These are phyloP conservation scores for Coryphaenoides rupestris DNA, from an alignment of 2,113 vertebrate genomes.

Conservation along the genomic window DNA sequence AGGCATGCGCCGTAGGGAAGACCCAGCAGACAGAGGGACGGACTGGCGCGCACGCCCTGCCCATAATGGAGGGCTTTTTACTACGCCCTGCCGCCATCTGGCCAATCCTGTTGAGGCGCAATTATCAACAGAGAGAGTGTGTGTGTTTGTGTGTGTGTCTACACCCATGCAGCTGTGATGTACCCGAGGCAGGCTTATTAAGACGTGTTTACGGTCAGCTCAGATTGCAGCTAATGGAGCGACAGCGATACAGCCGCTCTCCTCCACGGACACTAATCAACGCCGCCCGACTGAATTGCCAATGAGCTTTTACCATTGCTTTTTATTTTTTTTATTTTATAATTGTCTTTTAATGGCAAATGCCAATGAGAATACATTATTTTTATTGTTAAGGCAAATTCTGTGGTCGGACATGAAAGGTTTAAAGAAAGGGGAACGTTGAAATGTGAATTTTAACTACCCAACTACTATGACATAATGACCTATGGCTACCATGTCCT, in stretches of 20 bases:
- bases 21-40: constrained; percentile 74
- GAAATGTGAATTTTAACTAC: no score
- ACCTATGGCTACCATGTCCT: no score
- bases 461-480: no score
- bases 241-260: constrained; percentile 99
- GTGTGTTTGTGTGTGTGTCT: neutral
- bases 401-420: no score
- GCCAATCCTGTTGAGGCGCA: constrained; percentile 47
- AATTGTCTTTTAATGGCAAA: no score
- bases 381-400: no score
- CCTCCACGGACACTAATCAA: constrained; percentile 99
- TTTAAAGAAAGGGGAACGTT: no score
- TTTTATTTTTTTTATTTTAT: no score
- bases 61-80: constrained; percentile 98
- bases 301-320: no score
- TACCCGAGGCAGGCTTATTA: constrained; percentile 97
- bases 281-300: constrained; percentile 74
- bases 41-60: constrained; percentile 77
- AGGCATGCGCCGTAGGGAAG: constrained; percentile 83
- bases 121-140: constrained; percentile 38
- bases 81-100: constrained; percentile 73
- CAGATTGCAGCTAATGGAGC: constrained; percentile 97
- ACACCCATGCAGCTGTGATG: constrained; percentile 79
- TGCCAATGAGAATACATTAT: no score
- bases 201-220: constrained; percentile 98